Evolutionary conservation across 2,888 invertebrate genomes (phyloP).

Genomic region (Leptopilina syphax): DNA sequence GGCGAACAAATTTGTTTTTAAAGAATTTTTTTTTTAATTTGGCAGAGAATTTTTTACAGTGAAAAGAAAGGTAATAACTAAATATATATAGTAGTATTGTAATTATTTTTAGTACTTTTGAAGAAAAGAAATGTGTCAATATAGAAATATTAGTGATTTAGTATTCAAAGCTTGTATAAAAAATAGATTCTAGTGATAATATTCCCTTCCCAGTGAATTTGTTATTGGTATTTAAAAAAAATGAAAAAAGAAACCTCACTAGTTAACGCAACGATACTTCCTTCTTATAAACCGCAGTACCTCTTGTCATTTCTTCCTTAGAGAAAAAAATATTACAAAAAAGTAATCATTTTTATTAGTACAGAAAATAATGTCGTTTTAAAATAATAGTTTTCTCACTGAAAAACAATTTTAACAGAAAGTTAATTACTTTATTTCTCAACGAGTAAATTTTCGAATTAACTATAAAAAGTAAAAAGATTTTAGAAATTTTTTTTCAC

Average conservation of each 20-base stretch:
- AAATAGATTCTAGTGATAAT: constrained; percentile 11
- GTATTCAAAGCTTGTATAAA: constrained; percentile 16
- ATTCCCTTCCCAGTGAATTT: constrained; percentile 5
- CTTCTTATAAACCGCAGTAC: constrained; percentile 13
- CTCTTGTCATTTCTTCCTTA: constrained; percentile 28
- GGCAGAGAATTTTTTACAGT: not conserved
- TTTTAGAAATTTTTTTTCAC: no score
- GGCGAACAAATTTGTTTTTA: no score
- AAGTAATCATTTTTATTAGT: not conserved
- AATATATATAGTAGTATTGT: not conserved
- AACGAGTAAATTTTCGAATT: no score
- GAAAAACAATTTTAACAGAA: not conserved
- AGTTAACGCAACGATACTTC: constrained; percentile 13
- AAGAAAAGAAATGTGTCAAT: constrained; percentile 23
- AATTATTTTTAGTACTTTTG: constrained; percentile 16
- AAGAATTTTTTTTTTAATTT: not conserved
- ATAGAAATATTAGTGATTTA: constrained; percentile 35
- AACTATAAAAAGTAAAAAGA: no score
- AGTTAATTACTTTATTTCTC: no score
- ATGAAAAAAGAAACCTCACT: not conserved
- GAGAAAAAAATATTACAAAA: constrained; percentile 1
- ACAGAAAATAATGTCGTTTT: not conserved
- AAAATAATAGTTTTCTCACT: not conserved
- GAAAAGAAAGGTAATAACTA: not conserved
- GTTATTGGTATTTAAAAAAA: not conserved